These are phyloP conservation scores for Netelia virgata DNA, from an alignment of 2,888 invertebrate species.

Conservation along the genomic window DNA sequence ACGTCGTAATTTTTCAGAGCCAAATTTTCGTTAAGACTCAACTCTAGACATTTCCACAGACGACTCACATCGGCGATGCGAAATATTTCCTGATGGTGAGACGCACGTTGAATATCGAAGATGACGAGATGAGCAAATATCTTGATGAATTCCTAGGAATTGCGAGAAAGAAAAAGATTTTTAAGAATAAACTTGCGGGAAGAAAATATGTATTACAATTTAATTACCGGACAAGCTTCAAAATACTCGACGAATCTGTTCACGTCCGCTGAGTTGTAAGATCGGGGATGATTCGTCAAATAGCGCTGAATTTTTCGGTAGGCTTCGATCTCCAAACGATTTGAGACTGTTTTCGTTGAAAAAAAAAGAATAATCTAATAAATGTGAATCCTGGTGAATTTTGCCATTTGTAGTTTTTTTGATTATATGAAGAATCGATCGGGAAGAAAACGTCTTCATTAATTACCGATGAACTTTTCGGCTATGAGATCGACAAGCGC, in stretches of 20 bases:
- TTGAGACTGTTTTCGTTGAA: constrained; percentile 34
- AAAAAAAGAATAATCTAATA: too few species aligned
- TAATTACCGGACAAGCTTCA: constrained; percentile 73
- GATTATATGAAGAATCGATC: too few species aligned
- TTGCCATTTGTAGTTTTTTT: too few species aligned
- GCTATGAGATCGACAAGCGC: constrained; percentile 75
- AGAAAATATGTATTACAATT: constrained; percentile 18
- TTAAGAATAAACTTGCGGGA: background rate
- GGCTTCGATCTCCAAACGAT: constrained; percentile 71
- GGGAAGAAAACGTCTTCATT: constrained; percentile 17
- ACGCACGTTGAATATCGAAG: constrained; percentile 73
- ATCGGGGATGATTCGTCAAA: constrained; percentile 74
- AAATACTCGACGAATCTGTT: constrained; percentile 74
- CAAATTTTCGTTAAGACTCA: constrained; percentile 40
- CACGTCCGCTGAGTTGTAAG: constrained; percentile 69
- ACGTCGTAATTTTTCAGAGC: constrained; percentile 59
- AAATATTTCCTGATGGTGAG: constrained; percentile 34
- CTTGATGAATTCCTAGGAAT: constrained; percentile 75
- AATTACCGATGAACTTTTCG: constrained; percentile 74
- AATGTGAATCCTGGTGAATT: too few species aligned
- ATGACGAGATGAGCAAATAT: constrained; percentile 77
- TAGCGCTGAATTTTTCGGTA: constrained; percentile 77
- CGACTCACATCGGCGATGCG: constrained; percentile 70
- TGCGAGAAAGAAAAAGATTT: constrained; percentile 39
- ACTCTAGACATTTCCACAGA: constrained; percentile 75